These are phyloP conservation scores for Phyllostomus discolor DNA, from an alignment of 2,113 vertebrate species.

Conservation along the genomic window DNA sequence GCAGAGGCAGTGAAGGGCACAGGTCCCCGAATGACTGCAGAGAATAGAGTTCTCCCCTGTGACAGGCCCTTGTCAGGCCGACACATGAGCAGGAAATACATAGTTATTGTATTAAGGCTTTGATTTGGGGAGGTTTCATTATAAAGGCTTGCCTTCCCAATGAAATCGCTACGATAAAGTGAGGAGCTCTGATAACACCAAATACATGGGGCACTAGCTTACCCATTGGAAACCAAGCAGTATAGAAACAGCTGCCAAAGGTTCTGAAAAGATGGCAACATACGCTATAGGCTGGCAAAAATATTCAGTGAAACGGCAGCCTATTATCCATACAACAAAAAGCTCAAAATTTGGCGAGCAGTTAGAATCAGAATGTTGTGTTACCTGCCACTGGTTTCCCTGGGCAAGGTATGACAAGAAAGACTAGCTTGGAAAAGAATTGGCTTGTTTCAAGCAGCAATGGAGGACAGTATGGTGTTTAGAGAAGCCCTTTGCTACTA, in stretches of 20 bases:
- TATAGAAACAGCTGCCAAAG: neutral
- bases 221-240: neutral
- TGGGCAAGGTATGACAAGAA: neutral
- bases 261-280: neutral
- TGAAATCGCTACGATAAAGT: neutral
- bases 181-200: neutral
- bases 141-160: neutral
- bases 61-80: neutral
- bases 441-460: conserved; percentile 4
- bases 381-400: neutral
- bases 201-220: neutral
- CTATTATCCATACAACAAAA: neutral
- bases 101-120: neutral
- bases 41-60: neutral
- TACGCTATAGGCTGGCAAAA: neutral
- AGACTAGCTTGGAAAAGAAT: neutral
- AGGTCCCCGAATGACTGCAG: neutral
- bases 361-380: neutral
- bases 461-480: neutral
- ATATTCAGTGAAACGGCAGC: neutral
- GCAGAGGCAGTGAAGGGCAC: neutral
- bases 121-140: neutral
- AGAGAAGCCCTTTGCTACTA: neutral
- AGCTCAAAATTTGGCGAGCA: neutral
- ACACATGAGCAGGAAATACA: neutral